Conservation (phyloP, 2,113 vertebrate species). For the Galemys pyrenaicus region DNA sequence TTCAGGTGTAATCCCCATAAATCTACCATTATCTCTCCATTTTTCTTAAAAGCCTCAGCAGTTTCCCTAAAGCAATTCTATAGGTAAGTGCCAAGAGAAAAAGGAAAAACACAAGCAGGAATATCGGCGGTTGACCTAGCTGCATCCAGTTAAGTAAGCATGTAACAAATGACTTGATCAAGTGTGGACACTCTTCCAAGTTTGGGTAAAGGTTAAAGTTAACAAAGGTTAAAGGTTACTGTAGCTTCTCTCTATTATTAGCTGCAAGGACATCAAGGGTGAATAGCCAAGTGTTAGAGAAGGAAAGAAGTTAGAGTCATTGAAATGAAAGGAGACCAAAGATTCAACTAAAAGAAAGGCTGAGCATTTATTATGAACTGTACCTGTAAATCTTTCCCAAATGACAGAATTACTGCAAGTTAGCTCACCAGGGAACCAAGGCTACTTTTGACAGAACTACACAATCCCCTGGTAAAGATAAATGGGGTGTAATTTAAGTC, state of each 20-base stretch:
- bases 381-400: constrained; percentile 57
- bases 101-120: not conserved
- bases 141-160: not conserved
- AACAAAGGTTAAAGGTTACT: constrained; percentile 14
- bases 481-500: constrained; percentile 69
- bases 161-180: constrained; percentile 5
- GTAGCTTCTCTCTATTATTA: not conserved
- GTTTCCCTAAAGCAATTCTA: not conserved
- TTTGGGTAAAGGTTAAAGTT: not conserved
- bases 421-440: constrained; percentile 33
- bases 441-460: constrained; percentile 62
- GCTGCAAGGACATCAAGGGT: constrained; percentile 4
- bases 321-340: constrained; percentile 49
- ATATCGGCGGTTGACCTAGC: not conserved
- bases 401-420: constrained; percentile 30
- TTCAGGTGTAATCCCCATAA: not conserved
- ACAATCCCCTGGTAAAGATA: constrained; percentile 62
- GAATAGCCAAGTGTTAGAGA: not conserved
- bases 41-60: not conserved
- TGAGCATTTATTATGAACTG: constrained; percentile 31
- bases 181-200: not conserved
- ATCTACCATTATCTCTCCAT: no score
- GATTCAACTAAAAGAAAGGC: constrained; percentile 41
- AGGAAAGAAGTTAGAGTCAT: not conserved
- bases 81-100: not conserved